A percentile compares a stretch with the other conserved stretches of the same genome.
Conservation (phyloP, 2,113 vertebrate species). For the Pachyramphus minor region DNA sequence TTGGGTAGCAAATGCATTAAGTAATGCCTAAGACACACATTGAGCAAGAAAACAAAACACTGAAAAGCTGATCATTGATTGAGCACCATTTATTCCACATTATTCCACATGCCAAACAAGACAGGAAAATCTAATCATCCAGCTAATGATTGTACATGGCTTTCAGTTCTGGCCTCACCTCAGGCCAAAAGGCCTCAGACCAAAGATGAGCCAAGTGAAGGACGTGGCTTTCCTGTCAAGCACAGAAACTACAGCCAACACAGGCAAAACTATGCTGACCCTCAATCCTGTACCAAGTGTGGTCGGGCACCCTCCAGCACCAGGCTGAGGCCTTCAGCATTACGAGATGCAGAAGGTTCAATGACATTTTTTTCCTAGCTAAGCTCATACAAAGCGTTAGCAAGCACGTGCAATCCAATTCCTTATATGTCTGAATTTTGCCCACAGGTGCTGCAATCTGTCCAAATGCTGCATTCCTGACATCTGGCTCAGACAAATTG, state of each 20-base stretch:
- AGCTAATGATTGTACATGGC: background rate
- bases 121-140: background rate
- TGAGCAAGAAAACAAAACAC: background rate
- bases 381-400: background rate
- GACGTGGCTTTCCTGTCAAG: background rate
- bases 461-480: background rate
- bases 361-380: background rate
- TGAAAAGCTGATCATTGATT: background rate
- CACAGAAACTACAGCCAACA: background rate
- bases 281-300: background rate
- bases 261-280: background rate
- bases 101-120: background rate
- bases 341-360: background rate
- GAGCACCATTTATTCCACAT: background rate
- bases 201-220: background rate
- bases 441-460: background rate
- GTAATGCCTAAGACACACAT: background rate
- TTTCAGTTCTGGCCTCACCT: background rate
- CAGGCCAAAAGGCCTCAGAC: background rate
- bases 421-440: background rate
- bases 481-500: background rate
- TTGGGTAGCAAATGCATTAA: background rate
- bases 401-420: fast-evolving
- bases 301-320: background rate
- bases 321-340: background rate